These are phyloP conservation scores for Ectemnius continuus DNA, from an alignment of 2,888 invertebrate species.

Conservation along the genomic window DNA sequence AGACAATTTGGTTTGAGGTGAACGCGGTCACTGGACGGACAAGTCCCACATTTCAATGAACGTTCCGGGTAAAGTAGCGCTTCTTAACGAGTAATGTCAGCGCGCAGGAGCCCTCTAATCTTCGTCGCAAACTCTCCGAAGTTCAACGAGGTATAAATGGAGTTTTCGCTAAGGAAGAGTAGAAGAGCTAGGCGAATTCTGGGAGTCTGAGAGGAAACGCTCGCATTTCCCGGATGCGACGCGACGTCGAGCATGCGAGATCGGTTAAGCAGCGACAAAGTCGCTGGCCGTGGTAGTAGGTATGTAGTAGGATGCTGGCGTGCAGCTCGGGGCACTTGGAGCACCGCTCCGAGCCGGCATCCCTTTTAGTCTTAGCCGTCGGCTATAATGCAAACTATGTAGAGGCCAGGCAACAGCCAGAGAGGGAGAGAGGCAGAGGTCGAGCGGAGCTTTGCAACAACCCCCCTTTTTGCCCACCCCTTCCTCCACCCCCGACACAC, in stretches of 20 bases:
- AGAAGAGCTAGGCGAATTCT: too few species aligned
- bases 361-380: slow-evolving; percentile 61
- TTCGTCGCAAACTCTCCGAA: too few species aligned
- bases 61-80: too few species aligned
- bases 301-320: slow-evolving; percentile 23
- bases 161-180: too few species aligned
- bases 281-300: slow-evolving; percentile 9
- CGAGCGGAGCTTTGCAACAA: slow-evolving; percentile 48
- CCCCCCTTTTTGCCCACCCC: slow-evolving; percentile 65
- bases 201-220: slow-evolving; percentile 5
- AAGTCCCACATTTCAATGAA: too few species aligned
- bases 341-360: slow-evolving; percentile 28
- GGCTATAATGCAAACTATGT: slow-evolving; percentile 58
- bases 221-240: slow-evolving; percentile 46
- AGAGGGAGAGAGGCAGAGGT: slow-evolving; percentile 34
- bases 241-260: slow-evolving; percentile 36
- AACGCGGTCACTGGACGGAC: too few species aligned
- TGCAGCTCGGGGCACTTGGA: slow-evolving; percentile 21
- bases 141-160: too few species aligned
- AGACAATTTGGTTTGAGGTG: too few species aligned
- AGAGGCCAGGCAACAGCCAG: slow-evolving; percentile 18
- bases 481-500: slow-evolving; percentile 45
- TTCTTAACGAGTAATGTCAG: too few species aligned
- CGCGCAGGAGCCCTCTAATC: too few species aligned
- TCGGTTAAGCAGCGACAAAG: slow-evolving; percentile 32